These are phyloP conservation scores for Chinchilla lanigera DNA, from an alignment of 2,113 vertebrate genomes.

Conservation along the genomic window DNA sequence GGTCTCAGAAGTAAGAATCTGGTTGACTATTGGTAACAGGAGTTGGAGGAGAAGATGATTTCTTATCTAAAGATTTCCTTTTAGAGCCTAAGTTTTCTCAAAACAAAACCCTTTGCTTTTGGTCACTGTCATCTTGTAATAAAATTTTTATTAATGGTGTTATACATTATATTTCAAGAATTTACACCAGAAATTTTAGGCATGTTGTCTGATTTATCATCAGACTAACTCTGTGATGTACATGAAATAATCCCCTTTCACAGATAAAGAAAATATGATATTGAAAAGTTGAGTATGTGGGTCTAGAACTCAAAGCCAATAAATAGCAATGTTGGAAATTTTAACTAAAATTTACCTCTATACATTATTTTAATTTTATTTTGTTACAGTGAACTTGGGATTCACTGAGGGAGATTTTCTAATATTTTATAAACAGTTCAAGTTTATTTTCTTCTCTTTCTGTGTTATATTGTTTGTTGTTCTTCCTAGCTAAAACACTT, in stretches of 20 bases:
- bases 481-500: not conserved
- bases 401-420: not conserved
- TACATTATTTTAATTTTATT: not conserved
- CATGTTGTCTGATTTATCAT: not conserved
- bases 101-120: not conserved
- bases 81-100: not conserved
- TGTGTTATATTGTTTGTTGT: not conserved
- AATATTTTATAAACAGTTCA: not conserved
- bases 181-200: not conserved
- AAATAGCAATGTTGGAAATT: not conserved
- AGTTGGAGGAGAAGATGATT: not conserved
- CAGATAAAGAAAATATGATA: not conserved
- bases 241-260: not conserved
- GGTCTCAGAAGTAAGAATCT: not conserved
- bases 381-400: not conserved
- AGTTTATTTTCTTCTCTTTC: not conserved
- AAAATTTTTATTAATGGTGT: not conserved
- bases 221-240: not conserved
- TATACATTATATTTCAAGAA: not conserved
- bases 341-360: not conserved
- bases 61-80: not conserved
- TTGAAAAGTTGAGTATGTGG: not conserved
- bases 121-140: not conserved
- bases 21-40: not conserved
- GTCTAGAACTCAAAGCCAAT: not conserved